Percentiles rank a stretch among this genome's conserved stretches.
phyloP scores from a whole-genome alignment of 2,113 vertebrate genomes.

The Excalfactoria chinensis region DNA sequence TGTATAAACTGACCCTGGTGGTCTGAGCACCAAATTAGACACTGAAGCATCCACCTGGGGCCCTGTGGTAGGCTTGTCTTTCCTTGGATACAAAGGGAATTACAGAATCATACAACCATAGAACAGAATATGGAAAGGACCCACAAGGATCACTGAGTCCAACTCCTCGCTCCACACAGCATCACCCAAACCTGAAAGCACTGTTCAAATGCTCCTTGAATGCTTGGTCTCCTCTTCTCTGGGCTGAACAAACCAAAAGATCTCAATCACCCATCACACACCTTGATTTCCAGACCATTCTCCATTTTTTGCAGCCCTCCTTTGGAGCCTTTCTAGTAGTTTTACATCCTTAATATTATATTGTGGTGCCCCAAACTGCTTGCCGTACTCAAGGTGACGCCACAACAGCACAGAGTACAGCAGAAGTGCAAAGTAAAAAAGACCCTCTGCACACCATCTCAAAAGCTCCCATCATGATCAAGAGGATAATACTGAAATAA shows the following conservation, averaged over 20 bases:
- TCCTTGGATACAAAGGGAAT: background rate
- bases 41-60: background rate
- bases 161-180: background rate
- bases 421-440: background rate
- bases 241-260: background rate
- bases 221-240: background rate
- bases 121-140: background rate
- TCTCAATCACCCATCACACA: background rate
- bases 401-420: background rate
- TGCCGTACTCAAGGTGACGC: background rate
- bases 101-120: background rate
- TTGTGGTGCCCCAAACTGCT: background rate
- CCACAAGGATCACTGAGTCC: background rate
- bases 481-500: background rate
- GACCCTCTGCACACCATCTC: background rate
- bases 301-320: background rate
- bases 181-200: background rate
- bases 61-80: background rate
- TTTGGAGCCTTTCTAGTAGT: background rate
- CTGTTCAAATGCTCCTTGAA: background rate
- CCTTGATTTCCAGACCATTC: background rate
- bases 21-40: background rate
- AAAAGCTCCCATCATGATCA: background rate
- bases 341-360: background rate
- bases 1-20: rapidly evolving